Percentiles rank a stretch among this genome's conserved stretches.
phyloP scores from a whole-genome alignment of 53 echinoderm and acorn worm species.

The Glandiceps talaboti region DNA sequence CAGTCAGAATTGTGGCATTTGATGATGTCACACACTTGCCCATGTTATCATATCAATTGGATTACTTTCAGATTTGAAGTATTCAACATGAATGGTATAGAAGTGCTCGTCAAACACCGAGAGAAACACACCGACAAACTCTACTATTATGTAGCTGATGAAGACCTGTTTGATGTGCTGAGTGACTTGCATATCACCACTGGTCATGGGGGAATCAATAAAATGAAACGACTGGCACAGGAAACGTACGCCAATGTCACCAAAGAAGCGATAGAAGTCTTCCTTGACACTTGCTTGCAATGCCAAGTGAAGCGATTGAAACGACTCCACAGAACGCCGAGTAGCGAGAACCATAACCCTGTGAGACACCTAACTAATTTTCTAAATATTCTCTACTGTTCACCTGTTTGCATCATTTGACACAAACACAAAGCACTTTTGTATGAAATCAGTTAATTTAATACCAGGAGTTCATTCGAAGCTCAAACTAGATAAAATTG shows the following conservation, averaged over 20 bases:
- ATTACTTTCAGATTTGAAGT: neutral
- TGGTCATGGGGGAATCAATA: neutral
- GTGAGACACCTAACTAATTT: too few relatives aligned
- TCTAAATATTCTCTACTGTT: too few relatives aligned
- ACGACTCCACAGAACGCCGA: neutral
- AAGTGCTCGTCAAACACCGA: neutral
- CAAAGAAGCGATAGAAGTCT: neutral
- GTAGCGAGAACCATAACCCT: neutral
- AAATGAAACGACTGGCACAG: neutral
- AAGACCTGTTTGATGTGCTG: neutral
- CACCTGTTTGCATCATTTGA: too few relatives aligned
- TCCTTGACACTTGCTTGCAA: neutral
- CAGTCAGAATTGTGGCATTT: too few relatives aligned
- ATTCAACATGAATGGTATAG: neutral
- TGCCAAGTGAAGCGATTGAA: neutral
- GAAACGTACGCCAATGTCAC: neutral
- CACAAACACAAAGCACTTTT: too few relatives aligned
- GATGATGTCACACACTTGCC: too few relatives aligned
- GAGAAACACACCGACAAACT: neutral
- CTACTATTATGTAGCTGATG: neutral
- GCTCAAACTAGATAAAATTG: too few relatives aligned
- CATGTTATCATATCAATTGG: too few relatives aligned
- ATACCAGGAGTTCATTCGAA: too few relatives aligned
- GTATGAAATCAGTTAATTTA: too few relatives aligned
- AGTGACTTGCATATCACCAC: neutral